Percentiles rank a stretch among this genome's conserved stretches.
These are phyloP conservation scores for Luperina testacea DNA, from an alignment of 2,888 invertebrate species.

Conservation along the genomic window DNA sequence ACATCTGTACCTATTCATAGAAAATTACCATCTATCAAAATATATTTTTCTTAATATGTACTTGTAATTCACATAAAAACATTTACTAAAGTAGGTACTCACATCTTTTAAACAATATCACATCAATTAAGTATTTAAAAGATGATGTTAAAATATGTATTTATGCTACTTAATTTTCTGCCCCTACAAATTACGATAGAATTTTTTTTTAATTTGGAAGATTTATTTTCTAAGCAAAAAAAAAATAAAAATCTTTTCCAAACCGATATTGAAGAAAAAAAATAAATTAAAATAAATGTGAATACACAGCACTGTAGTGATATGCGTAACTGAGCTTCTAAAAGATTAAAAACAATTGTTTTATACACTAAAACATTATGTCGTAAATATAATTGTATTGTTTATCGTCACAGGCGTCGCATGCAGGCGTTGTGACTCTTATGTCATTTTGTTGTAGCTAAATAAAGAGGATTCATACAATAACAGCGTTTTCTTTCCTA, in stretches of 20 bases:
- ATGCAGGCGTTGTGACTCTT: conserved; percentile 72
- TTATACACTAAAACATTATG: conserved; percentile 84
- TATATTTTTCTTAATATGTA: conserved; percentile 14
- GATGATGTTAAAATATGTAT: not conserved
- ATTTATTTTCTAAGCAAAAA: not conserved
- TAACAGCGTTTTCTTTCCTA: conserved; percentile 58
- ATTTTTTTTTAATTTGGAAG: not conserved
- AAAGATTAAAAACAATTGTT: conserved; percentile 82
- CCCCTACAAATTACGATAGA: not conserved
- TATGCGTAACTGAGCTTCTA: conserved; percentile 90
- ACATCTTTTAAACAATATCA: not conserved
- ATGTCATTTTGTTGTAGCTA: conserved; percentile 88
- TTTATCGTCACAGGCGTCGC: conserved; percentile 76
- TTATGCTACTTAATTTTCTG: too few relatives aligned
- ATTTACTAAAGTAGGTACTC: not conserved
- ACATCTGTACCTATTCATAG: conserved; percentile 2
- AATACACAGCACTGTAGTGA: conserved; percentile 89
- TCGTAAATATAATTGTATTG: conserved; percentile 75
- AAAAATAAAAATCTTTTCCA: conserved; percentile 68
- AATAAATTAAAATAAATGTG: conserved; percentile 74
- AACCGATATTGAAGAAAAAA: conserved; percentile 80
- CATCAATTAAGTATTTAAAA: not conserved
- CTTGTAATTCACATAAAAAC: not conserved
- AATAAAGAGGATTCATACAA: conserved; percentile 87
- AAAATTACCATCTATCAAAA: conserved; percentile 25